These are phyloP conservation scores for Hyperoodon ampullatus DNA, from an alignment of 2,113 vertebrate species.

Conservation along the genomic window DNA sequence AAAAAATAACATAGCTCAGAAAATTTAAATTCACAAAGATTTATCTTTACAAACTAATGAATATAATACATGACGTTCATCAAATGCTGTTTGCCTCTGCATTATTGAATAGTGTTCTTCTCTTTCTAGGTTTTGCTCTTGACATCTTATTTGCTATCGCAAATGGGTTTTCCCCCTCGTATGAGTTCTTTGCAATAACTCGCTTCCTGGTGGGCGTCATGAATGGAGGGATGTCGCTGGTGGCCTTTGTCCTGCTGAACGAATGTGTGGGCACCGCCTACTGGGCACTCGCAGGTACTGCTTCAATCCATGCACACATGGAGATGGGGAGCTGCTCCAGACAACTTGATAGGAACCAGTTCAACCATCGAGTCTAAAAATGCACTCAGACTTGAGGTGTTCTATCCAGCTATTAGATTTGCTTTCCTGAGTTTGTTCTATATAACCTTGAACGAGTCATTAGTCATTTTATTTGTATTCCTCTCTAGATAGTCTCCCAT, in stretches of 20 bases:
- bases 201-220: constrained; percentile 89
- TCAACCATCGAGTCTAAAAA: neutral
- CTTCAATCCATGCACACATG: neutral
- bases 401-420: neutral
- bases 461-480: neutral
- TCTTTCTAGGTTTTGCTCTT: constrained; percentile 87
- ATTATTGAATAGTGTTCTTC: constrained; percentile 54
- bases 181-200: constrained; percentile 85
- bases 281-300: constrained; percentile 90
- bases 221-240: constrained; percentile 91
- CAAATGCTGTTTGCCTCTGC: constrained; percentile 12
- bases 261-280: constrained; percentile 89
- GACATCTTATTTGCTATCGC: constrained; percentile 88
- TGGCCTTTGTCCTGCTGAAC: constrained; percentile 90
- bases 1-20: neutral
- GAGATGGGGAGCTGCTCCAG: neutral
- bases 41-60: constrained; percentile 2
- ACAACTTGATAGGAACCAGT: neutral
- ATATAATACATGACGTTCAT: constrained; percentile 11
- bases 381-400: neutral
- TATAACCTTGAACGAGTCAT: neutral
- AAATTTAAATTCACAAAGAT: constrained; percentile 20
- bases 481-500: neutral
- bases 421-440: neutral
- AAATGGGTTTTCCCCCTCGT: constrained; percentile 88